These are phyloP conservation scores for Drosophila yakuba DNA, from an alignment of 1,140 invertebrate genomes.

Conservation along the genomic window DNA sequence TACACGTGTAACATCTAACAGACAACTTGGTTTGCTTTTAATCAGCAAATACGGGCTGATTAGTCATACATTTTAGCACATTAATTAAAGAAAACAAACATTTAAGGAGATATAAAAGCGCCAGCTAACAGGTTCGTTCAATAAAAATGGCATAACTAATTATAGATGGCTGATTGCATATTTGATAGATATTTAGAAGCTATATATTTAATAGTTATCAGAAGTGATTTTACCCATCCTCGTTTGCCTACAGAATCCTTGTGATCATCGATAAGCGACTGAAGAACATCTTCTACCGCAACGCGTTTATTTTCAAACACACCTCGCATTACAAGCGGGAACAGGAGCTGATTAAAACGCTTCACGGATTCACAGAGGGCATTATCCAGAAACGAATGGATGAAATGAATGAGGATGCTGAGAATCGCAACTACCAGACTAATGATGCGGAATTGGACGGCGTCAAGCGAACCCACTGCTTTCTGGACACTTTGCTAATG, in stretches of 20 bases:
- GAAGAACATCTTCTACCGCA: conserved; percentile 57
- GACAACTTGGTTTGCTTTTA: neutral
- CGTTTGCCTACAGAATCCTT: conserved; percentile 31
- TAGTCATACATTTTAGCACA: neutral
- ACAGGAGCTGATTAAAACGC: conserved; percentile 10
- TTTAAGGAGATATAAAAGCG: neutral
- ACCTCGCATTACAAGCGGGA: conserved; percentile 30
- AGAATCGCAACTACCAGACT: conserved; percentile 28
- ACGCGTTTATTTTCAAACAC: conserved; percentile 19
- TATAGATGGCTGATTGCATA: no score
- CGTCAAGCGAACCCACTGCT: conserved; percentile 57
- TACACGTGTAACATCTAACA: neutral
- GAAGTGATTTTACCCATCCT: neutral
- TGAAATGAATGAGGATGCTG: conserved; percentile 36
- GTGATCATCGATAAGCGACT: conserved; percentile 46
- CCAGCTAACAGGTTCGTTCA: neutral
- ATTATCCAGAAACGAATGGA: conserved; percentile 54
- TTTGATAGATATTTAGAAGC: no score
- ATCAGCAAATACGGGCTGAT: neutral
- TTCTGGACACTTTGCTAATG: conserved; percentile 89
- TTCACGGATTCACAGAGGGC: conserved; percentile 58
- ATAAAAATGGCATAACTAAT: no score
- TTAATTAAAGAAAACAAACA: neutral
- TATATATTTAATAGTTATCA: no score
- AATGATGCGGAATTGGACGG: conserved; percentile 16